Evolutionary conservation across 2,888 invertebrate genomes (phyloP).

Genomic region (Gymnosoma rotundatum): DNA sequence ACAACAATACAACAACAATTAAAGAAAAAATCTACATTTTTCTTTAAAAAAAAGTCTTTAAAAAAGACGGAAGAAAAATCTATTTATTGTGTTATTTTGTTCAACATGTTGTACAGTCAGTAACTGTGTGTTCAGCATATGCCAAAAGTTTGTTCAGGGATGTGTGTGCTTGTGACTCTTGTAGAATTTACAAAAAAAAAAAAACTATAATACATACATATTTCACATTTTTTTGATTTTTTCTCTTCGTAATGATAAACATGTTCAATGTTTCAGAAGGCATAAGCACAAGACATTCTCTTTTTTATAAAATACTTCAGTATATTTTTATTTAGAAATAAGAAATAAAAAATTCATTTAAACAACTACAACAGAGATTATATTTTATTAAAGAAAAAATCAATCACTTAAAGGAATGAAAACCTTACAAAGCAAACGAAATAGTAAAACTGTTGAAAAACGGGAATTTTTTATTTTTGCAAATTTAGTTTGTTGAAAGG

Average conservation of each 20-base stretch:
- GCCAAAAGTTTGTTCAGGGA: background rate
- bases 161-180: background rate
- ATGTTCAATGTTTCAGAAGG: constrained; percentile 53
- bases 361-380: constrained; percentile 20
- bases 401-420: background rate
- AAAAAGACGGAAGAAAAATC: background rate
- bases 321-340: constrained; percentile 15
- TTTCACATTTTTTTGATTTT: constrained; percentile 3
- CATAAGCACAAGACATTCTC: constrained; percentile 51
- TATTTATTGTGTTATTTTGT: constrained; percentile 25
- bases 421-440: background rate
- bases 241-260: constrained; percentile 36
- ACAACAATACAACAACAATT: no score
- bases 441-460: no score
- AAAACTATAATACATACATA: constrained; percentile 11
- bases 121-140: background rate
- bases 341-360: constrained; percentile 11
- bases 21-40: background rate
- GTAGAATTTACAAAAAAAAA: constrained; percentile 26
- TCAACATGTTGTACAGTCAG: constrained; percentile 11
- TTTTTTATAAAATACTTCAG: constrained; percentile 28
- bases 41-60: background rate
- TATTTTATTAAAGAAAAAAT: constrained; percentile 2
- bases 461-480: no score
- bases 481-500: no score